These are phyloP conservation scores for Coregonus ussuriensis DNA, from an alignment of 2,797 vertebrate species.

Conservation along the genomic window DNA sequence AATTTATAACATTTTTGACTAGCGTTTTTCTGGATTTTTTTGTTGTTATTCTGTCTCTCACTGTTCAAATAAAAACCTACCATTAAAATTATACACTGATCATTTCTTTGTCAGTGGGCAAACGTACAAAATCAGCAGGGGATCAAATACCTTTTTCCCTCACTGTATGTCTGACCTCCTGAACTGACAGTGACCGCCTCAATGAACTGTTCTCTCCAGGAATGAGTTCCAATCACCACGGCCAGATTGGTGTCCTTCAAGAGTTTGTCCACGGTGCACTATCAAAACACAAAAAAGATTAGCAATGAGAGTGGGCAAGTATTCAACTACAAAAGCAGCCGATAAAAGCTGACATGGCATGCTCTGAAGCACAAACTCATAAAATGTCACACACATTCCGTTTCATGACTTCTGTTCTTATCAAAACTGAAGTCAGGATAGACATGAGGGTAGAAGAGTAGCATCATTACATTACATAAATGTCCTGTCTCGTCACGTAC, in stretches of 20 bases:
- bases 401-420: background rate
- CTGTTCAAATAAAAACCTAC: no score
- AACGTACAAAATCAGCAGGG: no score
- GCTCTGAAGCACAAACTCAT: background rate
- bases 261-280: conserved; percentile 91
- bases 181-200: conserved; percentile 90
- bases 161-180: conserved; percentile 77
- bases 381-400: background rate
- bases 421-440: background rate
- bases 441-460: background rate
- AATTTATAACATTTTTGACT: no score
- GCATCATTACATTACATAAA: background rate
- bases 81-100: no score
- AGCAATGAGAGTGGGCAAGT: background rate
- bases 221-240: conserved; percentile 86
- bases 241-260: conserved; percentile 91
- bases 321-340: background rate
- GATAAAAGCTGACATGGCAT: background rate
- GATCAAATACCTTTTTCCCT: no score
- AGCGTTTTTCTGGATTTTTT: no score
- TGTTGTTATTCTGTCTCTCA: no score
- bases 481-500: no score
- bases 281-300: conserved; percentile 43
- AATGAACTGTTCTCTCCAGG: conserved; percentile 92
- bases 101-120: no score